Percentiles rank a stretch among this genome's conserved stretches.
These are phyloP conservation scores for Bedellia somnulentella DNA, from an alignment of 2,888 invertebrate species.

Conservation along the genomic window DNA sequence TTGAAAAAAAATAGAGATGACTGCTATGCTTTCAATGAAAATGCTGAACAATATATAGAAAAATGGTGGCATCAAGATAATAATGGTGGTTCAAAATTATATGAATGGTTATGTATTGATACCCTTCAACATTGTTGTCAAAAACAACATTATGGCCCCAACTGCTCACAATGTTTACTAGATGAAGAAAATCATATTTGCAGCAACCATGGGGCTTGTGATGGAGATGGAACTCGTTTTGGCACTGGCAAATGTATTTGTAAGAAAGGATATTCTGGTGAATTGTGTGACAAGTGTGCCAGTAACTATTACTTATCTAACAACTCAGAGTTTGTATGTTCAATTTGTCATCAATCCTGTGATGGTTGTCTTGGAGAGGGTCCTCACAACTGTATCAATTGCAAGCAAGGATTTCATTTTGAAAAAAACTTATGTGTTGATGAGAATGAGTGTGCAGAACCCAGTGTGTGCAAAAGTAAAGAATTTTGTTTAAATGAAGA, in stretches of 20 bases:
- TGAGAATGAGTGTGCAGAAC: constrained; percentile 76
- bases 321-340: constrained; percentile 69
- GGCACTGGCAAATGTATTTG: constrained; percentile 92
- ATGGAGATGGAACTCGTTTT: constrained; percentile 88
- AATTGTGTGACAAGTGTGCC: constrained; percentile 75
- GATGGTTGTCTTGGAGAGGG: constrained; percentile 75
- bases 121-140: constrained; percentile 82
- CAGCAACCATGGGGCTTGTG: constrained; percentile 72
- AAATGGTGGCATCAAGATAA: constrained; percentile 84
- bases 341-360: constrained; percentile 79
- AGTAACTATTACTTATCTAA: constrained; percentile 69
- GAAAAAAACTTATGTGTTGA: constrained; percentile 76
- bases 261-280: constrained; percentile 76
- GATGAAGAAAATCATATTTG: constrained; percentile 66
- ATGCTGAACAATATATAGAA: constrained; percentile 78
- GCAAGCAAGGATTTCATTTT: constrained; percentile 72
- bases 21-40: constrained; percentile 81
- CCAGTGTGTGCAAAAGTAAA: constrained; percentile 53
- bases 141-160: constrained; percentile 74
- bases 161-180: constrained; percentile 73
- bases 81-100: constrained; percentile 32
- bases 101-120: constrained; percentile 77
- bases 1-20: constrained; percentile 71
- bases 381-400: constrained; percentile 55
- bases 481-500: constrained; percentile 87